Percentiles rank a stretch among this genome's conserved stretches.
Conservation (phyloP, 1,140 invertebrate genomes). For the Tetramorium simillimum region DNA sequence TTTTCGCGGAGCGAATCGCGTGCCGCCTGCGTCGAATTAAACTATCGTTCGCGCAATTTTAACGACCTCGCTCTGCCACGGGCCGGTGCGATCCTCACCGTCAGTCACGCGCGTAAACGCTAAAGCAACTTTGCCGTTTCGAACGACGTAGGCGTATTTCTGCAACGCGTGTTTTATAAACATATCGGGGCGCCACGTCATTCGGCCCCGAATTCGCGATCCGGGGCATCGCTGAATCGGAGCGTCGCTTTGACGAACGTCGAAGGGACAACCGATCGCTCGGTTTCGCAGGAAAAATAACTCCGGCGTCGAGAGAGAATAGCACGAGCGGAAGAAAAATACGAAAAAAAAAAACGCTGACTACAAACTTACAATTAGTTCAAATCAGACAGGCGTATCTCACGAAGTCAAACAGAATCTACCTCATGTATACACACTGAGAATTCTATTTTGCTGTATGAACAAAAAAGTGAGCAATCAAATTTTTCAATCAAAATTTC, state of each 20-base stretch:
- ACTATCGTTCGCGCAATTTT: conserved; percentile 8
- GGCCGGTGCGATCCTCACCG: background rate
- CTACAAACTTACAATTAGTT: background rate
- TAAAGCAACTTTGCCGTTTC: background rate
- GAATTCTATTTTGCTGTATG: no score
- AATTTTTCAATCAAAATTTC: no score
- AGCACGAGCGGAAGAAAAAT: background rate
- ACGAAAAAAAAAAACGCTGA: background rate
- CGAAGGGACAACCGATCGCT: background rate
- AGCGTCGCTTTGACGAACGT: background rate
- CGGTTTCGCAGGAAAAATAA: background rate
- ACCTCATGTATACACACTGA: background rate
- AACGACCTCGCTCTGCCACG: background rate
- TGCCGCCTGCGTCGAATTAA: conserved; percentile 1
- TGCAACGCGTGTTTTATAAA: conserved; percentile 29
- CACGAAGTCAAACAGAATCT: background rate
- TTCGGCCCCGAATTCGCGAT: background rate
- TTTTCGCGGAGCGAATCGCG: conserved; percentile 21
- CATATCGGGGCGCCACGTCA: background rate
- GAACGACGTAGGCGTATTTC: background rate
- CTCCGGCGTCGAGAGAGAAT: no score
- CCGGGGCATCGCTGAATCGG: background rate
- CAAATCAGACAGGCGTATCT: background rate
- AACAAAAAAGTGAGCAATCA: no score
- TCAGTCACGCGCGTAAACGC: conserved; percentile 23